phyloP scores from a whole-genome alignment of 2,797 vertebrate genomes.

The Balearica regulorum region DNA sequence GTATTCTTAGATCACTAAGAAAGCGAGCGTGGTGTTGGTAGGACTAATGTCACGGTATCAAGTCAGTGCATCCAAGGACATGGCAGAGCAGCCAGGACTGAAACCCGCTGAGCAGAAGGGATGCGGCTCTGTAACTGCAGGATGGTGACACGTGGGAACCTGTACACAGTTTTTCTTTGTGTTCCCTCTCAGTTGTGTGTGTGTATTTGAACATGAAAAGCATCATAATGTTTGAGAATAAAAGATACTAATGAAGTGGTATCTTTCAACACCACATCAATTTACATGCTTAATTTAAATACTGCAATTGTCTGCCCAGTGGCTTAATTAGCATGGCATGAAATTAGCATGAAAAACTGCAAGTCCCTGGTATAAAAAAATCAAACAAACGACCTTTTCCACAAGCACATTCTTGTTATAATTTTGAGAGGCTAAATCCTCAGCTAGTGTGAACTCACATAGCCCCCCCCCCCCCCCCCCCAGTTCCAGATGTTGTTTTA shows the following conservation, averaged over 20 bases:
- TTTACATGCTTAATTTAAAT: slow-evolving; percentile 63
- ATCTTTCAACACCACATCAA: slow-evolving; percentile 57
- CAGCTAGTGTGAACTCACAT: not conserved
- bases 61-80: not conserved
- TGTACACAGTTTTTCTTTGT: not conserved
- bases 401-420: not conserved
- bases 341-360: slow-evolving; percentile 50
- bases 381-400: not conserved
- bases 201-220: not conserved
- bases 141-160: not conserved
- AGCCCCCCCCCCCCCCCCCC: fast-evolving
- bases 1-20: not conserved
- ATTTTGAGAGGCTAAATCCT: not conserved
- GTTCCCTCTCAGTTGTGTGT: not conserved
- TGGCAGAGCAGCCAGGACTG: not conserved
- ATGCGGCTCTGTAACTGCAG: not conserved
- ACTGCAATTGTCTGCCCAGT: slow-evolving; percentile 28
- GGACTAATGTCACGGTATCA: not conserved
- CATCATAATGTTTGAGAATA: not conserved
- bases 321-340: slow-evolving; percentile 35
- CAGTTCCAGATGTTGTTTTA: not conserved
- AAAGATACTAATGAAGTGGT: slow-evolving; percentile 42
- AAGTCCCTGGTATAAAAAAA: slow-evolving; percentile 50
- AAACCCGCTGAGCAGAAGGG: not conserved
- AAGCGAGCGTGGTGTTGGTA: not conserved